These are phyloP conservation scores for Ceyx cyanopectus DNA, from an alignment of 2,113 vertebrate species.

Conservation along the genomic window DNA sequence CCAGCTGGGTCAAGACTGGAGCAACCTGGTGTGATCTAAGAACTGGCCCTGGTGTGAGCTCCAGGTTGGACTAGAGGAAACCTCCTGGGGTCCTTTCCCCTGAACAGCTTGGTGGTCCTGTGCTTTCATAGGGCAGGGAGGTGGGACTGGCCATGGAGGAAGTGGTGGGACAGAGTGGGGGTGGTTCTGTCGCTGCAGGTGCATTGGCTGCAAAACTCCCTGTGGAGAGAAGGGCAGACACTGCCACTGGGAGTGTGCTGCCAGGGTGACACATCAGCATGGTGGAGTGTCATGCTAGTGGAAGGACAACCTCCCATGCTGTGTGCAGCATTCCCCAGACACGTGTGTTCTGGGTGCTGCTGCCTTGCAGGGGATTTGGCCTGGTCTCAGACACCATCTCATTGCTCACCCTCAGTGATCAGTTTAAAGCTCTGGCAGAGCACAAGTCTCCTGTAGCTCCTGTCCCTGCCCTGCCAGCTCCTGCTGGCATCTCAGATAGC, in stretches of 20 bases:
- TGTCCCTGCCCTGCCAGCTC: not conserved
- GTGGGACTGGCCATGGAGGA: not conserved
- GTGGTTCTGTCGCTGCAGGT: not conserved
- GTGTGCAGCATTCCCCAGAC: accelerated
- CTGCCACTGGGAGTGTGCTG: not conserved
- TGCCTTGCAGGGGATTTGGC: not conserved
- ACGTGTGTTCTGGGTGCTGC: not conserved
- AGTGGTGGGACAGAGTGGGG: not conserved
- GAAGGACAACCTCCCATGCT: not conserved
- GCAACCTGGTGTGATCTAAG: not conserved
- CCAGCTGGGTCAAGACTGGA: not conserved
- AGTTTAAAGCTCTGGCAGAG: not conserved
- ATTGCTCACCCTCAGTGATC: not conserved
- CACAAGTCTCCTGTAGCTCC: not conserved
- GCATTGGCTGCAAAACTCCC: not conserved
- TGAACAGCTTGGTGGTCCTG: not conserved
- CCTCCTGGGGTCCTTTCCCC: not conserved
- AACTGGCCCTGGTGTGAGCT: not conserved
- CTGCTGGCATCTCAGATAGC: not conserved
- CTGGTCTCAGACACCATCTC: not conserved
- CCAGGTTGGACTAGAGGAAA: not conserved
- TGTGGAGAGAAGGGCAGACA: too few relatives aligned
- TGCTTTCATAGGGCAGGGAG: not conserved
- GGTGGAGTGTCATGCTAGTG: too few relatives aligned
- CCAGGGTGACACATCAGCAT: not conserved